Conservation (phyloP, 2,888 invertebrate species). For the Parnassius mnemosyne region DNA sequence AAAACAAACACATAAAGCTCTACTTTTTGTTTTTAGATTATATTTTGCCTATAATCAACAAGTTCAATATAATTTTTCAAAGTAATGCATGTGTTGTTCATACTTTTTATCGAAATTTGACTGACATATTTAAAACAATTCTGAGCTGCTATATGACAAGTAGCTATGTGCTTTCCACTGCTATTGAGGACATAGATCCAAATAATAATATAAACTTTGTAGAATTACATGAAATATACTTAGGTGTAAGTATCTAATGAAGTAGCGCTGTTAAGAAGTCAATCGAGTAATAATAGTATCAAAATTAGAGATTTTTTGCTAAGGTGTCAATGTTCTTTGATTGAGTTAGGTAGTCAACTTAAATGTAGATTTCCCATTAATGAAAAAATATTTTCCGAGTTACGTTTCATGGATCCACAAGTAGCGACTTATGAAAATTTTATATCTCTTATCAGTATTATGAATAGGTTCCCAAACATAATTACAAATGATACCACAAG, state of each 20-base stretch:
- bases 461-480: constrained; percentile 11
- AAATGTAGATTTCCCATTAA: constrained; percentile 1
- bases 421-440: constrained; percentile 14
- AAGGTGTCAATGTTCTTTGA: neutral
- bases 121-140: neutral
- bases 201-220: constrained; percentile 1
- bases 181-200: neutral
- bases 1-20: neutral
- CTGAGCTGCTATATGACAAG: neutral
- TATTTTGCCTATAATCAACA: neutral
- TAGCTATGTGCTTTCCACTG: neutral
- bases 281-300: too few relatives aligned
- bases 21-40: neutral
- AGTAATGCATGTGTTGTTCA: neutral
- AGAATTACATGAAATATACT: neutral
- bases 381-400: constrained; percentile 16
- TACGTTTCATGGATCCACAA: constrained; percentile 11
- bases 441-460: constrained; percentile 5
- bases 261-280: too few relatives aligned
- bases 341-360: neutral
- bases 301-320: too few relatives aligned
- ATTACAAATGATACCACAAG: constrained; percentile 15
- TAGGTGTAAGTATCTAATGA: too few relatives aligned
- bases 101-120: neutral
- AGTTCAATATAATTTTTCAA: neutral